phyloP scores from a whole-genome alignment of 2,888 invertebrate genomes.

The Drosophila planitibia region DNA sequence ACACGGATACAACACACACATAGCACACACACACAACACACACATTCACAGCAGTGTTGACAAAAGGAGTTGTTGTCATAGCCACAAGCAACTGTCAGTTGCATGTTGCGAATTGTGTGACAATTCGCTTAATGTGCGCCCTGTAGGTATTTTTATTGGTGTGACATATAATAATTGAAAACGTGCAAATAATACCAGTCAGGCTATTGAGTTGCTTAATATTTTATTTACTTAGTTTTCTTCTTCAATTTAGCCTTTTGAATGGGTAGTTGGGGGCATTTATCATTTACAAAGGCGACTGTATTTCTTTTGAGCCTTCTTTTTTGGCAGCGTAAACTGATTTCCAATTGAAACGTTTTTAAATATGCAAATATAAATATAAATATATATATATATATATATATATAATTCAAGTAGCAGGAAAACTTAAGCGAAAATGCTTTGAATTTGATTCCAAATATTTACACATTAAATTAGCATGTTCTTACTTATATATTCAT shows the following conservation, averaged over 20 bases:
- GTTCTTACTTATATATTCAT: neutral
- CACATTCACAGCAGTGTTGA: neutral
- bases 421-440: neutral
- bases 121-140: constrained; percentile 66
- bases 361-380: too few species aligned
- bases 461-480: neutral
- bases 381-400: too few species aligned
- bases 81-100: constrained; percentile 66
- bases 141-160: constrained; percentile 66
- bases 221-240: neutral
- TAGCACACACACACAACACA: constrained; percentile 9
- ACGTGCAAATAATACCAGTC: constrained; percentile 3
- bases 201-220: constrained; percentile 1
- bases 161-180: constrained; percentile 47
- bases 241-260: neutral
- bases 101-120: constrained; percentile 73
- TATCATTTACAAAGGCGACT: neutral
- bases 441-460: neutral
- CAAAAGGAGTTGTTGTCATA: constrained; percentile 20
- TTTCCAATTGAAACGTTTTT: neutral
- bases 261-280: neutral
- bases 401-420: too few species aligned
- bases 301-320: neutral
- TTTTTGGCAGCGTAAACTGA: neutral
- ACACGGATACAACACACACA: constrained; percentile 10